Evolutionary conservation across 2,113 vertebrate genomes (phyloP).

Genomic region (cattle (Bos taurus)): ARS-UCD2.0 NC_037346.1:54922001-54922500

Average conservation of each 20-base stretch:
- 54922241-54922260: neutral
- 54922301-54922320: fast-evolving
- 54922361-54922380: neutral
- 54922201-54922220: neutral
- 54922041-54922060: neutral
- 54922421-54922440: fast-evolving
- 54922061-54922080: neutral
- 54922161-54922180: neutral
- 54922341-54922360: fast-evolving
- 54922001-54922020: fast-evolving
- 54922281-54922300: fast-evolving
- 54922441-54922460: too few relatives aligned
- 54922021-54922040: neutral
- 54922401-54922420: too few relatives aligned
- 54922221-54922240: neutral
- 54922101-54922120: neutral
- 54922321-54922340: fast-evolving
- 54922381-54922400: neutral
- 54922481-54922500: neutral
- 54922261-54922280: neutral
- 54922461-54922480: neutral
- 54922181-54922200: neutral
- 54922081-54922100: neutral
- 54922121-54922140: neutral
- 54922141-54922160: fast-evolving